These are phyloP conservation scores for Nomia melanderi DNA, from an alignment of 1,140 invertebrate genomes.

Conservation along the genomic window DNA sequence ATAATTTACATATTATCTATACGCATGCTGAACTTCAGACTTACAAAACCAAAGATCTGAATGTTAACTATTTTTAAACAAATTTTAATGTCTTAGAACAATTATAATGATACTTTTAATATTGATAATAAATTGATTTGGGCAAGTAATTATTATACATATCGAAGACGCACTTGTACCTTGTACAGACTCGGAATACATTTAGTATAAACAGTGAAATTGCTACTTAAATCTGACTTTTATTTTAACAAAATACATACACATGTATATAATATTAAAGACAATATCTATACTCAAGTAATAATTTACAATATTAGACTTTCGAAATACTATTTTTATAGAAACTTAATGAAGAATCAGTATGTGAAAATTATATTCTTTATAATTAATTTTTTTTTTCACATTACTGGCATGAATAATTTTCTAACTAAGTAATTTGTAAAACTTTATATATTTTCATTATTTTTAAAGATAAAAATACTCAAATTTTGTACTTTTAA, in stretches of 20 bases:
- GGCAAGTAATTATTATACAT: constrained; percentile 25
- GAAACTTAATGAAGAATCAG: constrained; percentile 8
- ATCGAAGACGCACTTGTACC: constrained; percentile 75
- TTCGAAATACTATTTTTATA: constrained; percentile 15
- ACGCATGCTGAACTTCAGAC: constrained; percentile 51
- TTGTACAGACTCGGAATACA: constrained; percentile 74
- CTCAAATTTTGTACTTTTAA: not conserved
- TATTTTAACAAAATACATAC: constrained; percentile 22
- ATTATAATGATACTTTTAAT: constrained; percentile 14
- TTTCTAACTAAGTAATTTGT: not conserved
- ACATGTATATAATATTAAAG: constrained; percentile 14
- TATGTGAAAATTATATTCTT: not conserved
- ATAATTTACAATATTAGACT: constrained; percentile 12
- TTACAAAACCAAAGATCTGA: constrained; percentile 1
- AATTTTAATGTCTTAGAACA: constrained; percentile 6
- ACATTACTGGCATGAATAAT: not conserved
- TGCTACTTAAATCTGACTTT: constrained; percentile 24
- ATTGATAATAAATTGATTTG: too few species aligned
- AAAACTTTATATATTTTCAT: constrained; percentile 4
- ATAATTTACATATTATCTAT: constrained; percentile 13
- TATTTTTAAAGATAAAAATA: not conserved
- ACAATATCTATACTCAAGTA: constrained; percentile 7
- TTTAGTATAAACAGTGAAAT: too few species aligned
- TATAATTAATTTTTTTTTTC: not conserved
- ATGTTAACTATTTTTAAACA: not conserved